These are phyloP conservation scores for Recurvirostra avosetta DNA, from an alignment of 2,113 vertebrate genomes.

Conservation along the genomic window DNA sequence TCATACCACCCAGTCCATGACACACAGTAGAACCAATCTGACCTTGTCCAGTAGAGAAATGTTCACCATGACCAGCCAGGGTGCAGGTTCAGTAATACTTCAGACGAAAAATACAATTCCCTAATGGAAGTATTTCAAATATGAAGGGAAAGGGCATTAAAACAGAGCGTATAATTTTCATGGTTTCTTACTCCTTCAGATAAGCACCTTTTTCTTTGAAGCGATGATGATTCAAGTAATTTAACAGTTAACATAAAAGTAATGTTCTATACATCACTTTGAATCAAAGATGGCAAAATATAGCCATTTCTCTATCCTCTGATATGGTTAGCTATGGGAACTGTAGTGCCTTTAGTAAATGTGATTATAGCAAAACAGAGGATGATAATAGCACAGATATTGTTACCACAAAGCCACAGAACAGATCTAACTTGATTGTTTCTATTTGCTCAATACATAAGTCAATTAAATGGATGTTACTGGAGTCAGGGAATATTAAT, in stretches of 20 bases:
- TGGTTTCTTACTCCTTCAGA: background rate
- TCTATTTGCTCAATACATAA: background rate
- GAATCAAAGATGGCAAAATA: background rate
- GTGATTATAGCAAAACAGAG: background rate
- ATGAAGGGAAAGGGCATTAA: background rate
- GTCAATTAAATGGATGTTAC: background rate
- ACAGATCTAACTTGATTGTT: background rate
- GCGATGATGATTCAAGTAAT: background rate
- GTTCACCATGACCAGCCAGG: background rate
- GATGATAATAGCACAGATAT: background rate
- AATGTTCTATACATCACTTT: background rate
- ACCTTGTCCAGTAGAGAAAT: background rate
- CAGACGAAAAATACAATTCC: background rate
- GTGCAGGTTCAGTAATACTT: background rate
- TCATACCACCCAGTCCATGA: fast-evolving
- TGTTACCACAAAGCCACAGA: background rate
- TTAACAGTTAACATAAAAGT: background rate
- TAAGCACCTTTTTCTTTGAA: background rate
- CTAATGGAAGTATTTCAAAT: background rate
- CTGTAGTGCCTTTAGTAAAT: background rate
- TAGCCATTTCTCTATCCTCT: background rate
- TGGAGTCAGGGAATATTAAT: background rate
- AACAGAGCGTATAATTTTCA: background rate
- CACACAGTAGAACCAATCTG: background rate
- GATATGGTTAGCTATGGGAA: background rate